Conservation (phyloP, 2,797 vertebrate genomes). For the Buceros bicornis region DNA sequence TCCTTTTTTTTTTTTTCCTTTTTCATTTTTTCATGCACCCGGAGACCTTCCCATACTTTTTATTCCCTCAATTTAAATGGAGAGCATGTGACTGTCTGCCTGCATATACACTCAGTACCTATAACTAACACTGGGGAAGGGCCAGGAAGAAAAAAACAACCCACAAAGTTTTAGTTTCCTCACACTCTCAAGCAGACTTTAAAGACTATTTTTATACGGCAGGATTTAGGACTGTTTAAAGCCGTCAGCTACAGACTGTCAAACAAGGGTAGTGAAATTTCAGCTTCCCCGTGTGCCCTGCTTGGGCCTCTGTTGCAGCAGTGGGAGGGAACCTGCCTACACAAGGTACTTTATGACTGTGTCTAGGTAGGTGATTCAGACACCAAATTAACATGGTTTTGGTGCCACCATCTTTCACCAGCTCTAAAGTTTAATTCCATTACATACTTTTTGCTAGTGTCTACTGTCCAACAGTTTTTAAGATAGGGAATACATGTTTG, state of each 20-base stretch:
- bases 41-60: not conserved
- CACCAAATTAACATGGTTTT: not conserved
- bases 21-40: not conserved
- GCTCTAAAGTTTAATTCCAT: not conserved
- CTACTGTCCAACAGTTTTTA: not conserved
- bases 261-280: not conserved
- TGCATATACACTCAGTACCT: not conserved
- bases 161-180: conserved; percentile 26
- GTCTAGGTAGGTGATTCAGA: not conserved
- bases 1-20: not conserved
- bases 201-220: conserved; percentile 7
- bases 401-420: not conserved
- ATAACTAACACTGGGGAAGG: not conserved
- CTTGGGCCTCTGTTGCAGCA: not conserved
- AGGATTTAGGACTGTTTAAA: conserved; percentile 45
- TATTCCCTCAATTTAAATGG: not conserved
- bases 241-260: not conserved
- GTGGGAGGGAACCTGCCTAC: not conserved
- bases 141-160: not conserved
- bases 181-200: not conserved
- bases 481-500: not conserved
- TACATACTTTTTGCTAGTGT: not conserved
- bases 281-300: not conserved
- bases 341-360: not conserved
- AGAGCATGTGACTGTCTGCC: not conserved